phyloP scores from a whole-genome alignment of 2,888 invertebrate genomes.

The Shargacucullia verbasci region DNA sequence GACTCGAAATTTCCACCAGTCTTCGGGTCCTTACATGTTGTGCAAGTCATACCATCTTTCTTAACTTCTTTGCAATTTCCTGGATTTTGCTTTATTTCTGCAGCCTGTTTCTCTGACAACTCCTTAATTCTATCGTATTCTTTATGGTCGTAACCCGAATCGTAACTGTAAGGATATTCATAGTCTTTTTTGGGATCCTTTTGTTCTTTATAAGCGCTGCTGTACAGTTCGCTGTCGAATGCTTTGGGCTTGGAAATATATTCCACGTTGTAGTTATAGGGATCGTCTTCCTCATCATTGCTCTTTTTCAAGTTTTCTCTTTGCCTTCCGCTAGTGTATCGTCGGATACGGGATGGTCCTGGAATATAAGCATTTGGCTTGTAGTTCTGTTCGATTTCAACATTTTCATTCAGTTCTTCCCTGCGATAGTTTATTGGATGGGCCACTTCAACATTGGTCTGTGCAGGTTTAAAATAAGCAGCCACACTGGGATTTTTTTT shows the following conservation, averaged over 20 bases:
- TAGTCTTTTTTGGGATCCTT: conserved; percentile 81
- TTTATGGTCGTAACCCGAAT: conserved; percentile 86
- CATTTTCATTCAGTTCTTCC: conserved; percentile 76
- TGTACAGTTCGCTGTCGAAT: conserved; percentile 83
- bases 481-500: conserved; percentile 83
- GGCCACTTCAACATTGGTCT: conserved; percentile 81
- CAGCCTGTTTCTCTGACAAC: conserved; percentile 90
- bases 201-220: conserved; percentile 81
- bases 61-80: conserved; percentile 91
- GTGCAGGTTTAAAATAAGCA: conserved; percentile 81
- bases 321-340: conserved; percentile 85
- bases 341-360: conserved; percentile 82
- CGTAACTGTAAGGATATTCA: conserved; percentile 84
- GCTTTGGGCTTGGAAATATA: conserved; percentile 86
- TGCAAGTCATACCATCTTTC: conserved; percentile 91
- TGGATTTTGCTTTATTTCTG: conserved; percentile 89
- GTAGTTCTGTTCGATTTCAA: conserved; percentile 81
- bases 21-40: conserved; percentile 92
- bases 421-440: conserved; percentile 82
- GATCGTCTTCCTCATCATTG: conserved; percentile 80
- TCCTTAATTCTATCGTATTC: conserved; percentile 89
- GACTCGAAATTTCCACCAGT: conserved; percentile 94
- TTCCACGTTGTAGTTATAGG: conserved; percentile 87
- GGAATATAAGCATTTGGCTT: conserved; percentile 85
- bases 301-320: conserved; percentile 76